phyloP scores from a whole-genome alignment of 2,888 invertebrate genomes.

The Pristionchus arcanus region DNA sequence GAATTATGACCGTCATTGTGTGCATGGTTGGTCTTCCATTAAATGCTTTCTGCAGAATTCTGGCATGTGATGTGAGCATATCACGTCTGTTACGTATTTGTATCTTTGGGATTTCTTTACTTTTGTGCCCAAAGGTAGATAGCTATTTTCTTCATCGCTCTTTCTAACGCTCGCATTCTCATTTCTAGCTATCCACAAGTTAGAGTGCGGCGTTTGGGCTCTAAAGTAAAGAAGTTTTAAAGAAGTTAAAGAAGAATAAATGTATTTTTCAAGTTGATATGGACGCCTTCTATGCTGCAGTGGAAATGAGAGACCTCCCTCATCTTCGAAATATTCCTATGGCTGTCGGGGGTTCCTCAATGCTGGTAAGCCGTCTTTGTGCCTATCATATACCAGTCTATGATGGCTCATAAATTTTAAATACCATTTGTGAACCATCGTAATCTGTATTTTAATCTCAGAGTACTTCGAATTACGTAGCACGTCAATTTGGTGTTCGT shows the following conservation, averaged over 20 bases:
- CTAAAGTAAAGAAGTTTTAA: too few species aligned
- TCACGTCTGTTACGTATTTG: too few species aligned
- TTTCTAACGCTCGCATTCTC: too few species aligned
- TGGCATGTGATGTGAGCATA: slow-evolving; percentile 65
- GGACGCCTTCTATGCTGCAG: slow-evolving; percentile 85
- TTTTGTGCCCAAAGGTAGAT: too few species aligned
- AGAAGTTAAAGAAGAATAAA: too few species aligned
- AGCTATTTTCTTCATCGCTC: too few species aligned
- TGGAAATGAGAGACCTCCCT: slow-evolving; percentile 82
- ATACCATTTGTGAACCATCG: not conserved
- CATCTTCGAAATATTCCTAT: slow-evolving; percentile 82
- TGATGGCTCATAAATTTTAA: too few species aligned
- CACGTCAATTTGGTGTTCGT: slow-evolving; percentile 83
- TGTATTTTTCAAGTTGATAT: slow-evolving; percentile 81
- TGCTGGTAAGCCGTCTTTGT: slow-evolving; percentile 81
- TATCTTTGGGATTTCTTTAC: too few species aligned
- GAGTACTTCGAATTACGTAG: slow-evolving; percentile 84
- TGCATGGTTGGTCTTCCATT: slow-evolving; percentile 56
- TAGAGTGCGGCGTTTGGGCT: too few species aligned
- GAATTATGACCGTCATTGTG: slow-evolving; percentile 79
- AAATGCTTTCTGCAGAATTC: not conserved
- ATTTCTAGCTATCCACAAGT: too few species aligned
- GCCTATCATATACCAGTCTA: too few species aligned
- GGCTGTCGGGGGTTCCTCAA: slow-evolving; percentile 83
- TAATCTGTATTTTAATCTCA: slow-evolving; percentile 65